These are phyloP conservation scores for Enteromius radiatus DNA, from an alignment of 2,797 vertebrate genomes.

Conservation along the genomic window DNA sequence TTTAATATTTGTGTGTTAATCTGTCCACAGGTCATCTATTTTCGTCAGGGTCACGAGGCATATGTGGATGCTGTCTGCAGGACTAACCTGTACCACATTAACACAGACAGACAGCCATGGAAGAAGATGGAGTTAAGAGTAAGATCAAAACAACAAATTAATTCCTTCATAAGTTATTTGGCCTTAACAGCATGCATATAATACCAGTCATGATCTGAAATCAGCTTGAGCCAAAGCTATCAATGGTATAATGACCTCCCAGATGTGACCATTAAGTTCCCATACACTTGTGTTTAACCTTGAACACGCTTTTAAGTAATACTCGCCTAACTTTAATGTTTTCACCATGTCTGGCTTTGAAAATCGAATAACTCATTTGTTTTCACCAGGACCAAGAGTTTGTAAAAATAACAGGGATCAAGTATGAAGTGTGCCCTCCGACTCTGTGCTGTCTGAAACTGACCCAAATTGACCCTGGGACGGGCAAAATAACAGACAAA, in stretches of 20 bases:
- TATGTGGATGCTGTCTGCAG: slow-evolving; percentile 92
- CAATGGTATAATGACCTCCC: background rate
- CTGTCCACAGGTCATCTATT: slow-evolving; percentile 90
- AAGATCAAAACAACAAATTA: slow-evolving; percentile 62
- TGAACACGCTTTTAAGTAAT: background rate
- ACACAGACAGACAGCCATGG: slow-evolving; percentile 94
- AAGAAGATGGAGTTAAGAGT: slow-evolving; percentile 93
- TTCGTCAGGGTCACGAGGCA: slow-evolving; percentile 95
- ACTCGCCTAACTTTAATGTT: slow-evolving; percentile 13
- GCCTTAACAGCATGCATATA: too few relatives aligned
- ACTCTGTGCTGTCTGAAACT: slow-evolving; percentile 95
- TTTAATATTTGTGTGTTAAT: background rate
- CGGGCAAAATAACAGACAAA: slow-evolving; percentile 88
- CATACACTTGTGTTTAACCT: background rate
- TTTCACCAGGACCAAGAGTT: slow-evolving; percentile 92
- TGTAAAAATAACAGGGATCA: slow-evolving; percentile 96
- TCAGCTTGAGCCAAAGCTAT: background rate
- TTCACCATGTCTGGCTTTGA: background rate
- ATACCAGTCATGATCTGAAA: background rate
- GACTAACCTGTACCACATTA: slow-evolving; percentile 87
- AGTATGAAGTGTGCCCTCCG: slow-evolving; percentile 94
- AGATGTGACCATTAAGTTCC: background rate
- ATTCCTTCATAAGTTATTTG: too few relatives aligned
- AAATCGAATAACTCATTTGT: background rate
- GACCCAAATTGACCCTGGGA: slow-evolving; percentile 91